phyloP scores from a whole-genome alignment of 2,797 vertebrate species.

The Helostoma temminkii region DNA sequence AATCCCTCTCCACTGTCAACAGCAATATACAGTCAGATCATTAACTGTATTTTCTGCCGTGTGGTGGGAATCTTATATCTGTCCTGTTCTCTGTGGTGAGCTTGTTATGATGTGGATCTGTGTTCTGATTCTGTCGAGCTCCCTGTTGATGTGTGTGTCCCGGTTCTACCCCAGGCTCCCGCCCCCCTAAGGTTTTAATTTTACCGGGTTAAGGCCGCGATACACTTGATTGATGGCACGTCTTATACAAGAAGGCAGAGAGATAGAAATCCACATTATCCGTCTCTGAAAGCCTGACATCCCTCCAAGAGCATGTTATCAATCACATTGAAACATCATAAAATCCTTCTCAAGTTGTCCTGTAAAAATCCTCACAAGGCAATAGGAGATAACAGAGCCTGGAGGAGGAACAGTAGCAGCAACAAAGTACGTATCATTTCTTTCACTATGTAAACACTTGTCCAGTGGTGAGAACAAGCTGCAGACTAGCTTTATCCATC shows the following conservation, averaged over 20 bases:
- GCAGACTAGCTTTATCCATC: conserved; percentile 29
- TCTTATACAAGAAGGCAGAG: conserved; percentile 80
- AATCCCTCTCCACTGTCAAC: conserved; percentile 79
- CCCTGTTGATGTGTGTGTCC: conserved; percentile 73
- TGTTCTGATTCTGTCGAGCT: conserved; percentile 74
- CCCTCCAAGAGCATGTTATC: conserved; percentile 82
- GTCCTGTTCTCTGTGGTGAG: conserved; percentile 47
- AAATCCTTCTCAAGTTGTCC: conserved; percentile 82
- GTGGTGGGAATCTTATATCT: conserved; percentile 54
- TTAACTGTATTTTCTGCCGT: conserved; percentile 69
- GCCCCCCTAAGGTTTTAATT: conserved; percentile 83
- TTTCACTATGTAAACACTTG: conserved; percentile 49
- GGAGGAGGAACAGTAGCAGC: conserved; percentile 46
- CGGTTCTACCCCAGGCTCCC: conserved; percentile 67
- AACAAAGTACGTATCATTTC: conserved; percentile 54
- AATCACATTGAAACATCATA: conserved; percentile 85
- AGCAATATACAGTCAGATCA: conserved; percentile 69
- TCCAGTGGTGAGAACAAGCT: conserved; percentile 10
- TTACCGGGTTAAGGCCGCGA: conserved; percentile 80
- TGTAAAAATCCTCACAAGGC: conserved; percentile 79
- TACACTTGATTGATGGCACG: conserved; percentile 80
- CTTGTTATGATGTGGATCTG: conserved; percentile 67
- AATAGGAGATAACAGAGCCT: conserved; percentile 69
- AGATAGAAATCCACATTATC: conserved; percentile 86
- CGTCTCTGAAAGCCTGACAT: conserved; percentile 83